Evolutionary conservation across 30 jellyfish, hydroid and myxozoan genomes (phyloP), one percentile per base, ranked within the genome.

Genomic region (Mastigias papua): DNA sequence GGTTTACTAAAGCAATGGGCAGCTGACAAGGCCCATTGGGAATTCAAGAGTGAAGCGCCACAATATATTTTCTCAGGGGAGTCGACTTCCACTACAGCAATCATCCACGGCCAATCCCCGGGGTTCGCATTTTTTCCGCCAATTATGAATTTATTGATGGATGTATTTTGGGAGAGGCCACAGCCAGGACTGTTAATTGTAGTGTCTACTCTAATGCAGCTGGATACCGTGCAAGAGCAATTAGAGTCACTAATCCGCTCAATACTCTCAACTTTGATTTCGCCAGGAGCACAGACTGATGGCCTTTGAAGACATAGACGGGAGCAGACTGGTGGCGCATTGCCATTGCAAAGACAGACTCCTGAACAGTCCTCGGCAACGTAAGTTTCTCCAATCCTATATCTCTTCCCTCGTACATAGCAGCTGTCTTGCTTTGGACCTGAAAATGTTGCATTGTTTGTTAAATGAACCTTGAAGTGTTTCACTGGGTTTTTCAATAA

Each of bases 31-130:
- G 26, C 70, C 70, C 70, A 58, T 58, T 58, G 70, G 7, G 70
- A 5, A 58, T n/a, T 58, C 26, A 58, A 28, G 28, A 58, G 29
- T 20, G 70, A 58, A 5, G 70, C 70, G 4, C 70, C 70, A 28
- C 70, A 58, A 58, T 17, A 20, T 58, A 58, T 58, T 58, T n/a
- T 58, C 8, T 58, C 7, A 11, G 70, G 70, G 30, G 70, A 5
- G 21, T n/a, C 21, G 28, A 11, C 21, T n/a, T 28, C 4, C 4
- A 58, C 70, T 23, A 58, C 70, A 20, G 70, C 70, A 58, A 58
- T 20, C 70, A 58, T 58, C 70, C 70, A 58, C 29, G 70, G 70
- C 70, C 70, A 58, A 58, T 17, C 70, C 11, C 70, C 70, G 7
- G 11, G 30, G 8, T 11, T 11, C 26, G 70, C 70, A 5, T 9